Evolutionary conservation across 2,113 vertebrate genomes (phyloP).

Genomic region (Galeopterus variegatus): DNA sequence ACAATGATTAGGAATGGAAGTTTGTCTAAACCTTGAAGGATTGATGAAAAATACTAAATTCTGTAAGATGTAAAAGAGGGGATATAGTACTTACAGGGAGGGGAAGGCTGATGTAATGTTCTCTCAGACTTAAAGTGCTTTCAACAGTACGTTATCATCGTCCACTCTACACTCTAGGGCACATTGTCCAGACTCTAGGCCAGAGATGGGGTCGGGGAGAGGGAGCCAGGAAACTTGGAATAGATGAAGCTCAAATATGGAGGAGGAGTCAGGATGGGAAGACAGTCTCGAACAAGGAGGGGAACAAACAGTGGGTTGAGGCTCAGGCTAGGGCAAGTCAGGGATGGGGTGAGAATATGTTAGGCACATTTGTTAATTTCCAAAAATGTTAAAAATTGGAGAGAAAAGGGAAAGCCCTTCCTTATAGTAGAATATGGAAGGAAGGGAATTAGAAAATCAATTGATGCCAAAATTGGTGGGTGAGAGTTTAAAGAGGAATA

Average conservation of each 20-base stretch:
- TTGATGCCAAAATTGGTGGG: neutral
- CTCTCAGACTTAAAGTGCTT: neutral
- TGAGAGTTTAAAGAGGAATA: neutral
- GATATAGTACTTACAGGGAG: neutral
- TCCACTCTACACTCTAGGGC: neutral
- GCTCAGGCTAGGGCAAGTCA: neutral
- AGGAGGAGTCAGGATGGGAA: neutral
- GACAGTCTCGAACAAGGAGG: neutral
- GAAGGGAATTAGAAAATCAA: neutral
- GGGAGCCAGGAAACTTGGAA: neutral
- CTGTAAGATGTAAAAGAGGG: neutral
- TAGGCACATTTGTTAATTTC: neutral
- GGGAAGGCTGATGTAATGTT: neutral
- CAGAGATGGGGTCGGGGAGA: neutral
- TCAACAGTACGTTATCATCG: neutral
- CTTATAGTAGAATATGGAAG: neutral
- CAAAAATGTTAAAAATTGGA: neutral
- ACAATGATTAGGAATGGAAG: constrained; percentile 23
- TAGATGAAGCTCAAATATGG: neutral
- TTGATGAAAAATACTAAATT: neutral
- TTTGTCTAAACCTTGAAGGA: neutral
- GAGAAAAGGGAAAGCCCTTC: neutral
- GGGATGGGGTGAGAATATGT: neutral
- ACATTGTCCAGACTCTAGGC: neutral
- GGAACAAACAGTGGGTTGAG: neutral